These are phyloP conservation scores for Drosophila acutilabella DNA, from an alignment of 2,888 invertebrate genomes.

Conservation along the genomic window DNA sequence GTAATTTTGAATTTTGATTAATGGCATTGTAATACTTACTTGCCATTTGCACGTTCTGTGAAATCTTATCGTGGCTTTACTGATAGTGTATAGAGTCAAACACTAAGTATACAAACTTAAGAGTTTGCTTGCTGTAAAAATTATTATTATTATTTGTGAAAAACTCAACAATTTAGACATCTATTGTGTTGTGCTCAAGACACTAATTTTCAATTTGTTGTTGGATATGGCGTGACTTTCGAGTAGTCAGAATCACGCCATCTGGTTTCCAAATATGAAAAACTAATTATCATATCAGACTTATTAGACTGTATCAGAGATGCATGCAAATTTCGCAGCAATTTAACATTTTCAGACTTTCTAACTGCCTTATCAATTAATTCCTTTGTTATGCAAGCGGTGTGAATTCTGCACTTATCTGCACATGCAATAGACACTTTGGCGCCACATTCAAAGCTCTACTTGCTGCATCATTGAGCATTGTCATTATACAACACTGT, in stretches of 20 bases:
- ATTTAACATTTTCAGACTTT: background rate
- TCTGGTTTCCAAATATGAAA: conserved; percentile 24
- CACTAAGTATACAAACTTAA: conserved; percentile 14
- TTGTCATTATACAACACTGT: conserved; percentile 34
- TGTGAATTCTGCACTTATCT: conserved; percentile 9
- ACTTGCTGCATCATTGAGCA: background rate
- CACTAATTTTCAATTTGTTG: conserved; percentile 14
- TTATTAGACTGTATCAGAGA: conserved; percentile 40
- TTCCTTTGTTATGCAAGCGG: conserved; percentile 27
- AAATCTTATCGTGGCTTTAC: conserved; percentile 60
- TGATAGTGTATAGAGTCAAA: conserved; percentile 33
- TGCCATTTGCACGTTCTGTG: conserved; percentile 28
- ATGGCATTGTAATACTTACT: conserved; percentile 33
- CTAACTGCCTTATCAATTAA: background rate
- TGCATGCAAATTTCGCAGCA: conserved; percentile 29
- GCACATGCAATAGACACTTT: conserved; percentile 9
- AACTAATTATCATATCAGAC: conserved; percentile 27
- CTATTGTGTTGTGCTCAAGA: conserved; percentile 11
- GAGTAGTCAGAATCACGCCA: conserved; percentile 40
- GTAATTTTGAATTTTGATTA: conserved; percentile 47
- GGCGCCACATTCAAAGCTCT: conserved; percentile 52
- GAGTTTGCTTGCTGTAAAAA: conserved; percentile 20
- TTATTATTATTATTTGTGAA: conserved; percentile 40
- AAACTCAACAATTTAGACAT: conserved; percentile 36
- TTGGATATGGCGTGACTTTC: conserved; percentile 60